Base-by-base conservation (phyloP, 2,113 vertebrate genomes). In the Burhinus oedicnemus region DNA sequence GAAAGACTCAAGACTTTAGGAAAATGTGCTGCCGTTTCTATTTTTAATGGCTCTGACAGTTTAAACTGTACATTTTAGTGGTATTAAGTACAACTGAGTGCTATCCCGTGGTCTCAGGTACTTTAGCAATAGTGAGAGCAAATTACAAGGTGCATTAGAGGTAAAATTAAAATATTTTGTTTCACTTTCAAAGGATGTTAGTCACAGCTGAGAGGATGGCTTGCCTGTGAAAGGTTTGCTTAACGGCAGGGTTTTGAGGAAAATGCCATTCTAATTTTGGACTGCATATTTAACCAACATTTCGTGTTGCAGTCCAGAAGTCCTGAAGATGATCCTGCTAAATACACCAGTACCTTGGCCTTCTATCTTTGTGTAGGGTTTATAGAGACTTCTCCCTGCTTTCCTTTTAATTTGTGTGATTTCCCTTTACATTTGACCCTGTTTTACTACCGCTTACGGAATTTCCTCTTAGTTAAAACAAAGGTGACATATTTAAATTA, bases 81-180 rank as follows among this genome's bases (percentile, higher is more conserved):
- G 6, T 87, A 58, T 79, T 72, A 82, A 76, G 32, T 69, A 71
- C 21, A 87, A 15, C 6, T 42, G 34, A 92, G 25, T 49, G 54
- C 60, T 87, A 14, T 70, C 62, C 60, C 36, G 13, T 45, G 61
- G 20, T 87, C 38, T 94, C 29, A 23, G 78, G 61, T 8, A 15
- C 49, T 90, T 75, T 85, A 93, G 38, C 34, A 86, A n/a, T 44
- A 87, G 61, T 15, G 74, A 65, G 44, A 94, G 54, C 42, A 82
- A 87, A 72, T 91, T 76, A 27, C 40, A 91, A 79, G 45, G 29
- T 93, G n/a, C 1, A 1, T 72, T 83, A 58, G 45, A 87, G 40
- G 54, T 76, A 57, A 82, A 94, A 81, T 65, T 74, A 82, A 94
- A 95, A 92, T 71, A 82, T 72, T 90, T 93, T 93, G 57, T 84